These are phyloP conservation scores for Catocala nupta DNA, from an alignment of 2,888 invertebrate species.

Conservation along the genomic window DNA sequence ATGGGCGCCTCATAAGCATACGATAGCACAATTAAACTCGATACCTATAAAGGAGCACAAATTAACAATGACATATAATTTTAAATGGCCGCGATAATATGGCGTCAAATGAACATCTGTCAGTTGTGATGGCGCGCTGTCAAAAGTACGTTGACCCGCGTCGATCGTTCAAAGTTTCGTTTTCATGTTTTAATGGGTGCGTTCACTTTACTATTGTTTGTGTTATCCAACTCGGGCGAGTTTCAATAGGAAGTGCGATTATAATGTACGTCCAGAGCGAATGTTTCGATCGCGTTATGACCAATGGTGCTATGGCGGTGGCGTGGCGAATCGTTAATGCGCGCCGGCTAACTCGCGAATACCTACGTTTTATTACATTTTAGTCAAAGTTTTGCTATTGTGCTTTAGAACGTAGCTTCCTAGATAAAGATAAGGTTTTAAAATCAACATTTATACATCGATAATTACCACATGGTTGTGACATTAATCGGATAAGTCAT, in stretches of 20 bases:
- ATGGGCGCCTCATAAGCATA: not conserved
- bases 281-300: conserved; percentile 53
- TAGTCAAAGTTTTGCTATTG: conserved; percentile 15
- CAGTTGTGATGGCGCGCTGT: conserved; percentile 61
- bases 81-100: conserved; percentile 50
- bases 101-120: conserved; percentile 54
- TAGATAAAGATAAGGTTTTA: not conserved
- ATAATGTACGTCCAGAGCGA: conserved; percentile 57
- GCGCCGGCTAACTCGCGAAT: conserved; percentile 12
- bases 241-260: conserved; percentile 70
- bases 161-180: conserved; percentile 73
- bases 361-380: conserved; percentile 18
- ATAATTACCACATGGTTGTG: too few relatives aligned
- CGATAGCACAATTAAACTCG: conserved; percentile 4
- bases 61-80: conserved; percentile 48
- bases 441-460: too few relatives aligned
- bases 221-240: conserved; percentile 70
- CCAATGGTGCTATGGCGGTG: conserved; percentile 42
- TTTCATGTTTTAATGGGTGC: conserved; percentile 80
- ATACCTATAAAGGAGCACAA: conserved; percentile 11
- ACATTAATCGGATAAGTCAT: too few relatives aligned
- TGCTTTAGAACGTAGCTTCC: conserved; percentile 1
- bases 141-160: conserved; percentile 70
- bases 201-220: conserved; percentile 80
- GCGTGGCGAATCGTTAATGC: conserved; percentile 48